Percentiles rank a stretch among this genome's conserved stretches.
Conservation (phyloP, 2,113 vertebrate species). For the Zapus hudsonius region DNA sequence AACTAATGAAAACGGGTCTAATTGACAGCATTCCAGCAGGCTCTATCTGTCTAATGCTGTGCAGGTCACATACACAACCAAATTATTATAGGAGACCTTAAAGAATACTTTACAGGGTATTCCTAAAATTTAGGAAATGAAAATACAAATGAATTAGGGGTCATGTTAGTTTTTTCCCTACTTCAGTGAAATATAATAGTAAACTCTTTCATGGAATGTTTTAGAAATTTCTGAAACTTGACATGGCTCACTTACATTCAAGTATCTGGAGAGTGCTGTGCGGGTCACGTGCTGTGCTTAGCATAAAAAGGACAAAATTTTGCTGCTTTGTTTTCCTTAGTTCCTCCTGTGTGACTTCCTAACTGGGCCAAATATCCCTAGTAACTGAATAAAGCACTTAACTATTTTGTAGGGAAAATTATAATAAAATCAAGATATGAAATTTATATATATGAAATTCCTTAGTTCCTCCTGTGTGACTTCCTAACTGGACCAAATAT, state of each 20-base stretch:
- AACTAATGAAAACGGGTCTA: constrained; percentile 37
- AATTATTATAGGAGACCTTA: background rate
- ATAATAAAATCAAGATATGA: background rate
- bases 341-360: background rate
- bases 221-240: background rate
- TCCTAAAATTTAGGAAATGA: background rate
- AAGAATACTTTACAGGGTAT: background rate
- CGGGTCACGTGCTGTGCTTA: background rate
- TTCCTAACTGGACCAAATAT: background rate
- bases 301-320: background rate
- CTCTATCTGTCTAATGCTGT: background rate
- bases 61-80: background rate
- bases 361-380: background rate
- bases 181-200: background rate
- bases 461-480: background rate
- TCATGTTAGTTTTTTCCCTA: background rate
- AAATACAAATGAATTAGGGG: background rate
- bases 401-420: background rate
- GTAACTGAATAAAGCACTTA: background rate
- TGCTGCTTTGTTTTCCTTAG: background rate
- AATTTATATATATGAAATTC: too few species aligned
- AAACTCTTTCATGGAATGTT: background rate
- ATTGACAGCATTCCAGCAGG: background rate
- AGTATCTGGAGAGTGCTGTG: background rate
- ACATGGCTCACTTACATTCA: background rate